These are phyloP conservation scores for Oxyruncus cristatus DNA, from an alignment of 2,113 vertebrate genomes.

Conservation along the genomic window DNA sequence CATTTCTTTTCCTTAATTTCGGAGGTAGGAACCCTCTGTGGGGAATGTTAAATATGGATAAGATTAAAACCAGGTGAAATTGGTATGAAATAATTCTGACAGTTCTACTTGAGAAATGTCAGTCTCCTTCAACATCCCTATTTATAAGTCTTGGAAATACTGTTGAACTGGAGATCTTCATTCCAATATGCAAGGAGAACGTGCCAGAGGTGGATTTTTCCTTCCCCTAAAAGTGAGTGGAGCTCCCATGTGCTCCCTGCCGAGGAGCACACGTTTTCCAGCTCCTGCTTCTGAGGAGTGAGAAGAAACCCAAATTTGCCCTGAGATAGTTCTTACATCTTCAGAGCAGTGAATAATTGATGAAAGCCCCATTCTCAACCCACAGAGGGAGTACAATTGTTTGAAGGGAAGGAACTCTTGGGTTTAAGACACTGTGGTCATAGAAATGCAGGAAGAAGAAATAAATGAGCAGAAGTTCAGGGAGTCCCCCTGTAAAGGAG, in stretches of 20 bases:
- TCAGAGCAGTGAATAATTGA: not conserved
- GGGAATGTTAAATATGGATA: not conserved
- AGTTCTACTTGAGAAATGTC: not conserved
- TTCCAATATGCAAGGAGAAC: not conserved
- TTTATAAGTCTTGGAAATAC: not conserved
- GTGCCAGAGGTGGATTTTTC: not conserved
- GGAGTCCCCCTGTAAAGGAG: not conserved
- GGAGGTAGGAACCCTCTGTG: not conserved
- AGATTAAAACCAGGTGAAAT: not conserved
- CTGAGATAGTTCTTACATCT: not conserved
- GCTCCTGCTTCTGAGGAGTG: not conserved
- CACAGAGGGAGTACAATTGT: accelerated
- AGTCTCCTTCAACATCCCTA: not conserved
- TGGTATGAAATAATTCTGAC: not conserved
- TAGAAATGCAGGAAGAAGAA: not conserved
- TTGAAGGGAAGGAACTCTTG: not conserved
- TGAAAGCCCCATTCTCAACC: not conserved
- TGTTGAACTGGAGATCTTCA: not conserved
- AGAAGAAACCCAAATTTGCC: not conserved
- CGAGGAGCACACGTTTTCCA: not conserved
- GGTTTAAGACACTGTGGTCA: not conserved
- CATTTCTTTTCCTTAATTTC: not conserved
- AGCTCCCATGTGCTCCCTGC: not conserved
- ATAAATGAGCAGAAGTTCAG: not conserved
- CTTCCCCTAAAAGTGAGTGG: accelerated